These are phyloP conservation scores for Eutrigla gurnardus DNA, from an alignment of 2,797 vertebrate genomes.

Conservation along the genomic window DNA sequence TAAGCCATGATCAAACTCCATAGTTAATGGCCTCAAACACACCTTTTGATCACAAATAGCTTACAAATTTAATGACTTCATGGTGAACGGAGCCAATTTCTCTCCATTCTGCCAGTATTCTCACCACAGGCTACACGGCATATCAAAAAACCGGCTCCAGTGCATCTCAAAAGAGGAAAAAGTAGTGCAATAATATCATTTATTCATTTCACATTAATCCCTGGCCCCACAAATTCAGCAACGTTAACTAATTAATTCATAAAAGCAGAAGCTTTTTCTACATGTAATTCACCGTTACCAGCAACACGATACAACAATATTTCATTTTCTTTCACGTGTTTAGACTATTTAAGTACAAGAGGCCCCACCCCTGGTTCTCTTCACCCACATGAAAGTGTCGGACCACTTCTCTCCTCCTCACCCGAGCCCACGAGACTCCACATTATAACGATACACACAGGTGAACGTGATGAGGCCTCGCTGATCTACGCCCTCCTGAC, in stretches of 20 bases:
- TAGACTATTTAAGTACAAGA: neutral
- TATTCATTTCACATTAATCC: slow-evolving; percentile 51
- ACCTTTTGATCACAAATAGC: slow-evolving; percentile 78
- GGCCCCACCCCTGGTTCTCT: neutral
- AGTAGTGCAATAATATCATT: slow-evolving; percentile 45
- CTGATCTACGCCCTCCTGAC: slow-evolving; percentile 94
- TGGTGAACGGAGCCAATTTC: slow-evolving; percentile 73
- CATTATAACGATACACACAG: slow-evolving; percentile 94
- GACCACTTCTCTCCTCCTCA: slow-evolving; percentile 75
- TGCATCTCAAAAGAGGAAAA: slow-evolving; percentile 47
- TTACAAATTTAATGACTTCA: slow-evolving; percentile 76
- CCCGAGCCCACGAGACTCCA: slow-evolving; percentile 88
- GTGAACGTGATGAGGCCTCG: slow-evolving; percentile 89
- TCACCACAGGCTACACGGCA: slow-evolving; percentile 58
- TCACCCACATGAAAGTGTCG: slow-evolving; percentile 5
- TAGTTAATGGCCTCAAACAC: slow-evolving; percentile 68
- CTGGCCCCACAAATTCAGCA: slow-evolving; percentile 33
- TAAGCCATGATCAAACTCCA: slow-evolving; percentile 69
- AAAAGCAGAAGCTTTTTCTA: slow-evolving; percentile 26
- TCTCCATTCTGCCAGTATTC: slow-evolving; percentile 55
- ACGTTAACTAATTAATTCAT: slow-evolving; percentile 32
- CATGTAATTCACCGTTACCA: slow-evolving; percentile 25
- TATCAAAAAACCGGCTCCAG: slow-evolving; percentile 56
- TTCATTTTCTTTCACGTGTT: slow-evolving; percentile 2
- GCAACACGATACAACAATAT: slow-evolving; percentile 7